These are phyloP conservation scores for Galeopterus variegatus DNA, from an alignment of 2,113 vertebrate species.

Conservation along the genomic window DNA sequence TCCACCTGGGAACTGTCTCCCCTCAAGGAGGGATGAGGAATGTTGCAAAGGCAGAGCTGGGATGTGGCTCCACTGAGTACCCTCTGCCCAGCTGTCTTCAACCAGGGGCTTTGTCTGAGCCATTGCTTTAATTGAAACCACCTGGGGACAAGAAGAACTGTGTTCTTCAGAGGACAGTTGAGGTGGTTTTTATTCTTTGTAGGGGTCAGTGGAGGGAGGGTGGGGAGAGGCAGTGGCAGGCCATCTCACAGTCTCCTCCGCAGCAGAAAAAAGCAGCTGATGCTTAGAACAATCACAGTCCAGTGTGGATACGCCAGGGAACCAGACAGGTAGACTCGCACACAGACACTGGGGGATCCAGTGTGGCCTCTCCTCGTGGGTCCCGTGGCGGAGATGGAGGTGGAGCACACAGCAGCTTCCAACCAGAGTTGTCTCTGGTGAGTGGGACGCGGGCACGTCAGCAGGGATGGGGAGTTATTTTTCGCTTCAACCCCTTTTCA, in stretches of 20 bases:
- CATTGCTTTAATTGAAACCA: neutral
- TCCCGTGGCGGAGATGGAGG: rapidly evolving
- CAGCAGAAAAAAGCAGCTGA: neutral
- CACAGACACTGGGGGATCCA: neutral
- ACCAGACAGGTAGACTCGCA: neutral
- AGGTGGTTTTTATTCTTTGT: too few relatives aligned
- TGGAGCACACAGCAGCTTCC: rapidly evolving
- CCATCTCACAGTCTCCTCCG: rapidly evolving
- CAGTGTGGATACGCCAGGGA: rapidly evolving
- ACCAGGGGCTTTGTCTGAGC: neutral
- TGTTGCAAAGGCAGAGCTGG: neutral
- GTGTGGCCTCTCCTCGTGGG: neutral
- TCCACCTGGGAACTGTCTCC: neutral
- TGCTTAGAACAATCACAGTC: rapidly evolving
- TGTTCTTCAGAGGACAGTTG: neutral
- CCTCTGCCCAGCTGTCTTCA: too few relatives aligned
- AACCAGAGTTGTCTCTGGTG: neutral
- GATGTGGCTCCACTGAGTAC: neutral
- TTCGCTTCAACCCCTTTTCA: neutral
- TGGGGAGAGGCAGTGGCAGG: rapidly evolving
- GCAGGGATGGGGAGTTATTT: neutral
- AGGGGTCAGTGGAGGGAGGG: rapidly evolving
- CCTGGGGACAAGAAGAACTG: neutral
- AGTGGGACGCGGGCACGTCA: neutral
- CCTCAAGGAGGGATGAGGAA: rapidly evolving